Evolutionary conservation across 2,797 vertebrate species (phyloP), one percentile per base, ranked within the genome.

Genomic region (Allobates femoralis): DNA sequence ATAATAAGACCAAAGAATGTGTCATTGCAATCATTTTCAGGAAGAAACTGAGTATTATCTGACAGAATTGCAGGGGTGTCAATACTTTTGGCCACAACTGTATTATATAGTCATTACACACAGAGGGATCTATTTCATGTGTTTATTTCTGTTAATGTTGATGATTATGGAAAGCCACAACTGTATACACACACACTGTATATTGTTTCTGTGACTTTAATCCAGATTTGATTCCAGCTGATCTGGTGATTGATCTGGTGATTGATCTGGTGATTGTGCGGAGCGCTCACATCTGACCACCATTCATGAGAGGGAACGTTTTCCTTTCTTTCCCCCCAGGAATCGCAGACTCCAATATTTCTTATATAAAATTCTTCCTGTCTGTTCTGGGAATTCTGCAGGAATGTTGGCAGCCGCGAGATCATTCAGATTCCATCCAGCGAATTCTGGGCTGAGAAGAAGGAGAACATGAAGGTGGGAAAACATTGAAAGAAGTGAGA

Each of bases 341-440:
- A 83, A 73, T 73, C 51, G 21, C 23, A 58, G 81, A 34, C 67
- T 73, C 32, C 32, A 73, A 83, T 81, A 69, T 73, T 83, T 73
- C 81, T 83, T 73, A 58, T 73, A 83, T 83, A 73, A 71, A 82
- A 73, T 41, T 73, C 67, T 73, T 34, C 66, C 30, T 18, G 81
- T 73, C 81, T 58, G 28, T 66, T 37, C 51, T 73, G 67, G 81
- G 81, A 82, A 82, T 73, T 56, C 51, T 37, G 30, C 81, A 37
- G 81, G 81, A 83, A 83, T 83, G 66, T 73, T 71, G 81, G 67
- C 50, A 56, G 50, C 32, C 51, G 15, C 66, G 32, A 34, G 58
- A 67, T 73, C 81, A 83, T 56, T 73, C 53, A 83, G 67, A 83
- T 73, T 73, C 81, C 67, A 58, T 56, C 81, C 26, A 41, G 81